phyloP scores from a whole-genome alignment of 2,113 vertebrate genomes.

The Hipposideros armiger region DNA sequence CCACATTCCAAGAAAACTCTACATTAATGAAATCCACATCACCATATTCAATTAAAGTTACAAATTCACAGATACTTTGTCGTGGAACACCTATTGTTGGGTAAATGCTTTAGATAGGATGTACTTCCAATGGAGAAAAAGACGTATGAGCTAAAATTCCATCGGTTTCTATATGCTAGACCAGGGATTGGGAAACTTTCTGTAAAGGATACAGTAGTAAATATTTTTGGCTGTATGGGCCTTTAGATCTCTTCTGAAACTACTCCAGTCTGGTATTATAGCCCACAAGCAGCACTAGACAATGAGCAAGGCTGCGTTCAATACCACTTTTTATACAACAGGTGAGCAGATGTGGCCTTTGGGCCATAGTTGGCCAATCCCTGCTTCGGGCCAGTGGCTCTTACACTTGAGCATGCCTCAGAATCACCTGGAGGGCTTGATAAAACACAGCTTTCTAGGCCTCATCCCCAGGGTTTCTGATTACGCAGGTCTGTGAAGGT shows the following conservation, averaged over 20 bases:
- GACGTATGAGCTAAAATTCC: slow-evolving; percentile 33
- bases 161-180: not conserved
- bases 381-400: not conserved
- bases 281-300: not conserved
- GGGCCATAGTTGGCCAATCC: not conserved
- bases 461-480: not conserved
- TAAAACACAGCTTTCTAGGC: not conserved
- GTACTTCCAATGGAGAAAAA: not conserved
- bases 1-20: not conserved
- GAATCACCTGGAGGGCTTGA: not conserved
- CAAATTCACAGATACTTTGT: slow-evolving; percentile 31
- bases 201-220: not conserved
- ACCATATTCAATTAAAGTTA: slow-evolving; percentile 68
- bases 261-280: not conserved
- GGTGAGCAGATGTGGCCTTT: not conserved
- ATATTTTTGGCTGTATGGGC: slow-evolving; percentile 21
- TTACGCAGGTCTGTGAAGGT: not conserved
- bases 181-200: not conserved
- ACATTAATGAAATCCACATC: slow-evolving; percentile 63
- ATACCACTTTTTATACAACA: not conserved
- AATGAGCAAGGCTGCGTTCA: not conserved
- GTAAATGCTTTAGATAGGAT: slow-evolving; percentile 47
- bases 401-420: not conserved
- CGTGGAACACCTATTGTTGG: slow-evolving; percentile 60
- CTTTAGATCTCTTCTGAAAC: not conserved